Percentiles rank a stretch among this genome's conserved stretches.
These are phyloP conservation scores for Hypsibius dujardini DNA, from an alignment of 1,140 invertebrate species.

Conservation along the genomic window DNA sequence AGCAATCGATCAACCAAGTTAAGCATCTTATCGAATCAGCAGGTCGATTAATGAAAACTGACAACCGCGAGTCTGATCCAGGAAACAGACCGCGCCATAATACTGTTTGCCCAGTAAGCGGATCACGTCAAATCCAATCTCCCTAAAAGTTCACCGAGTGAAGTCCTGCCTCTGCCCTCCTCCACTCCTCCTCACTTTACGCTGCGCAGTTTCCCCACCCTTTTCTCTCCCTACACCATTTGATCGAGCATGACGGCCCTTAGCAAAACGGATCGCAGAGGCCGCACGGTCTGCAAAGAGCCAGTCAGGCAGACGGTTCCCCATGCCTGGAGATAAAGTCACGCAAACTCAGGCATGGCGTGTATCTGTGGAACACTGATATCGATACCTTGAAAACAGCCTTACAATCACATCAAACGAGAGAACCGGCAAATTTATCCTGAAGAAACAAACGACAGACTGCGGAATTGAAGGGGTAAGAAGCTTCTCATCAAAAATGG, in stretches of 20 bases:
- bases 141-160: neutral
- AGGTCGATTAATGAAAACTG: neutral
- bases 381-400: too few relatives aligned
- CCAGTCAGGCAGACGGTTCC: neutral
- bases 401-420: too few relatives aligned
- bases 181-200: neutral
- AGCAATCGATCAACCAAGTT: neutral
- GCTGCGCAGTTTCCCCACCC: neutral
- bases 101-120: slow-evolving; percentile 5
- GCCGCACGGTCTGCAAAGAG: neutral
- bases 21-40: too few relatives aligned
- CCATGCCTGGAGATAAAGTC: too few relatives aligned
- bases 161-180: neutral
- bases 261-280: neutral
- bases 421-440: too few relatives aligned
- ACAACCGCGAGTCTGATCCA: neutral
- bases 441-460: too few relatives aligned
- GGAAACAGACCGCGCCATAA: neutral
- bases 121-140: neutral
- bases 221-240: neutral
- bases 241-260: neutral
- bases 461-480: too few relatives aligned
- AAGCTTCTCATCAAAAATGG: too few relatives aligned
- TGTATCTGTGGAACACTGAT: too few relatives aligned
- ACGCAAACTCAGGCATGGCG: too few relatives aligned